A percentile compares a stretch with the other conserved stretches of the same genome.
phyloP scores from a whole-genome alignment of 2,888 invertebrate species.

The Pristionchus japonicus region DNA sequence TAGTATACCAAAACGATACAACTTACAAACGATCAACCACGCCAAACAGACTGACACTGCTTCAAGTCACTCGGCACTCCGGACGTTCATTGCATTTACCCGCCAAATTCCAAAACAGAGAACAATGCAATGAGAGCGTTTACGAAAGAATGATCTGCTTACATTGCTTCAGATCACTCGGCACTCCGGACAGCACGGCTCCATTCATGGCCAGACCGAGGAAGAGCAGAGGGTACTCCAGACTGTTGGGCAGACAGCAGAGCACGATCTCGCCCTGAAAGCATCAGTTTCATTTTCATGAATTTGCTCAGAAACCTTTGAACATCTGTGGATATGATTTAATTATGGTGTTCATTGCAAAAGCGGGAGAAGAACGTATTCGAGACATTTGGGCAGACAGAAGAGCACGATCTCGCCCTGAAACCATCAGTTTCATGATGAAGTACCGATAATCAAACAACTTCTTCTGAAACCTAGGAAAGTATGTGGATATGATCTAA shows the following conservation, averaged over 20 bases:
- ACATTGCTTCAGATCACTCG: conserved; percentile 53
- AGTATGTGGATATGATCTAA: too few relatives aligned
- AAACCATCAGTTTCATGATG: too few relatives aligned
- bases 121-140: too few relatives aligned
- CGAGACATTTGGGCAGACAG: conserved; percentile 60
- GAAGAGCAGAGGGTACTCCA: conserved; percentile 64
- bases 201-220: conserved; percentile 60
- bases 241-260: conserved; percentile 60
- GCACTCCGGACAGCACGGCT: conserved; percentile 59
- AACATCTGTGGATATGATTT: too few relatives aligned
- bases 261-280: conserved; percentile 58
- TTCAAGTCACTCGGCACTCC: conserved; percentile 54
- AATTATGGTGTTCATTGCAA: conserved; percentile 51
- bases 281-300: too few relatives aligned
- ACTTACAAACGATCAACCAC: too few relatives aligned
- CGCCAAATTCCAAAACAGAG: too few relatives aligned
- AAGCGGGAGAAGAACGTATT: conserved; percentile 61
- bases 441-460: not conserved
- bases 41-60: not conserved
- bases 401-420: conserved; percentile 59
- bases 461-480: too few relatives aligned
- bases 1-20: too few relatives aligned
- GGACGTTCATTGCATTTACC: too few relatives aligned
- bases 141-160: not conserved
- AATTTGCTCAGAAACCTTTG: too few relatives aligned